Percentiles rank a stretch among this genome's conserved stretches.
Conservation (phyloP, 2,797 vertebrate species). For the Chiloscyllium punctatum region DNA sequence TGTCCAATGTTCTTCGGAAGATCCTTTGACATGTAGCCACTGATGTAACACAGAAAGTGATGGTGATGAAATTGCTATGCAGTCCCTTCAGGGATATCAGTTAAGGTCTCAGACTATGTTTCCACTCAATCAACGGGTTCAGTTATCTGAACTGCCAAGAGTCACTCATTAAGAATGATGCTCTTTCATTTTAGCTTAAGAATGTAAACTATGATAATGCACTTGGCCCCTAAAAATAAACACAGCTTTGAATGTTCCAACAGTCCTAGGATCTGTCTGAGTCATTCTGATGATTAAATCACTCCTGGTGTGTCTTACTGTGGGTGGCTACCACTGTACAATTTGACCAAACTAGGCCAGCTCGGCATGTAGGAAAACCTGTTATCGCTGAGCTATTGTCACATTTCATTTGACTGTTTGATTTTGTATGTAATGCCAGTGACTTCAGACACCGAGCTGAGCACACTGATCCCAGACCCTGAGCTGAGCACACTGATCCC, state of each 20-base stretch:
- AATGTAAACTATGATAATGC: constrained; percentile 23
- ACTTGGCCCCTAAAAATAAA: constrained; percentile 32
- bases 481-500: no score
- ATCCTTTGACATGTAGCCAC: not conserved
- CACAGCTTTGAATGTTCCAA: not conserved
- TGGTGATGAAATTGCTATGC: not conserved
- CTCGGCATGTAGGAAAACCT: not conserved
- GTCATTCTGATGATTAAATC: not conserved
- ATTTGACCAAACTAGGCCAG: no score
- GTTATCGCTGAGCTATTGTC: not conserved
- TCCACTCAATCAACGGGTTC: constrained; percentile 9
- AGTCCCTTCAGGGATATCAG: not conserved
- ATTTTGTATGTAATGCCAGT: not conserved
- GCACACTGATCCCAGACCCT: no score
- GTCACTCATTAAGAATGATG: not conserved
- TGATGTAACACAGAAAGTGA: not conserved
- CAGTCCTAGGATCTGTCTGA: not conserved
- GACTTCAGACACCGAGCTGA: no score
- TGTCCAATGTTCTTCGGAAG: not conserved
- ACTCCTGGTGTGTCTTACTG: not conserved
- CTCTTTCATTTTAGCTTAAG: constrained; percentile 15
- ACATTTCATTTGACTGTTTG: not conserved
- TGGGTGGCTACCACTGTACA: not conserved
- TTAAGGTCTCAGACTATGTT: not conserved
- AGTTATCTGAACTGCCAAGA: not conserved